Evolutionary conservation across 2,797 vertebrate species (phyloP).

Genomic region (Alcedo quadribrachys): DNA sequence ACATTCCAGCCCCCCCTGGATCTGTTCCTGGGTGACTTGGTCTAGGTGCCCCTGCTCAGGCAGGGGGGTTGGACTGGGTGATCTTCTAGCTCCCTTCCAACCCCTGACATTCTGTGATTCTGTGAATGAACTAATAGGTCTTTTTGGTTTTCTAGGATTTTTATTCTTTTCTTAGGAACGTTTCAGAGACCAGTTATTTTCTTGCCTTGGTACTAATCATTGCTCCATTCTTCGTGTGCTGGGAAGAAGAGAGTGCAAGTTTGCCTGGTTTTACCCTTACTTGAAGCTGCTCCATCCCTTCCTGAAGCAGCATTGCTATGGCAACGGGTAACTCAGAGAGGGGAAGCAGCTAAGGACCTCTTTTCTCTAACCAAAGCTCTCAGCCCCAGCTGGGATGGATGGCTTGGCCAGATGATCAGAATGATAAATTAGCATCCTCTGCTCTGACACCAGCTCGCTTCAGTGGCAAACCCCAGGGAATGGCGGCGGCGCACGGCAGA

Average conservation of each 20-base stretch:
- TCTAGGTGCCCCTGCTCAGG: too few species aligned
- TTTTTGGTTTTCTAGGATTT: neutral
- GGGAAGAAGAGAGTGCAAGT: neutral
- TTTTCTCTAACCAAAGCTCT: rapidly evolving
- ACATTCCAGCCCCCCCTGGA: too few species aligned
- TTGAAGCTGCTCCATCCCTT: neutral
- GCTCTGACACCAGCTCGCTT: neutral
- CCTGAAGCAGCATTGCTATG: neutral
- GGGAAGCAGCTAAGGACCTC: neutral
- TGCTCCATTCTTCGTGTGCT: neutral
- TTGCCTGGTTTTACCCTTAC: neutral
- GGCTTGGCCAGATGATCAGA: neutral
- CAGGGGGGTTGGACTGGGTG: too few species aligned
- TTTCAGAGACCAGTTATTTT: neutral
- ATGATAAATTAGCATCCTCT: neutral
- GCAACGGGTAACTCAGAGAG: neutral
- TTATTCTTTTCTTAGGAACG: neutral
- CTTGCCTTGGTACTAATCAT: neutral
- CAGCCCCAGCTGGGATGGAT: neutral
- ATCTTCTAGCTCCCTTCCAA: too few species aligned
- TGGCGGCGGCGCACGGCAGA: rapidly evolving
- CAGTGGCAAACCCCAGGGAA: neutral
- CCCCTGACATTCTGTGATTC: too few species aligned
- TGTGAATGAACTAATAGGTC: neutral
- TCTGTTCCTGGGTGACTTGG: too few species aligned